A percentile compares a stretch with the other conserved stretches of the same genome.
Evolutionary conservation across 2,797 vertebrate species (phyloP).

Genomic region (Rhabdophis nuchalis): DNA sequence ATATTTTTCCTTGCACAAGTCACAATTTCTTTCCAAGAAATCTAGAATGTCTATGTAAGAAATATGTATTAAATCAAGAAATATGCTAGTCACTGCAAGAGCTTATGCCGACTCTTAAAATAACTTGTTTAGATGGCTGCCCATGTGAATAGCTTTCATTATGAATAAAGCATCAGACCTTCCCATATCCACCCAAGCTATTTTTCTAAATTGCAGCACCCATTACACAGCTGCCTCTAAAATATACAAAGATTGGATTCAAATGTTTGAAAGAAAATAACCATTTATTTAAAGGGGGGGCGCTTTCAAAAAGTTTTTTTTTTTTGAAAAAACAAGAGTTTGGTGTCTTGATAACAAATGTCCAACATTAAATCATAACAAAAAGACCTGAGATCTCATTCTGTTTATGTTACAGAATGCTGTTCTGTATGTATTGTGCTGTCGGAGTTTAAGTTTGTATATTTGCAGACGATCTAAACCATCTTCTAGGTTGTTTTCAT

Average conservation of each 20-base stretch:
- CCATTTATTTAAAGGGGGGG: slow-evolving; percentile 42
- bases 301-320: slow-evolving; percentile 58
- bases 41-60: slow-evolving; percentile 33
- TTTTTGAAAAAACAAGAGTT: slow-evolving; percentile 50
- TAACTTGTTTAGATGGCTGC: slow-evolving; percentile 56
- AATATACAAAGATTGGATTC: slow-evolving; percentile 64
- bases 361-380: slow-evolving; percentile 49
- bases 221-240: slow-evolving; percentile 56
- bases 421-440: neutral
- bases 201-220: slow-evolving; percentile 61
- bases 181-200: slow-evolving; percentile 34
- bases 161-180: slow-evolving; percentile 55
- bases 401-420: slow-evolving; percentile 33
- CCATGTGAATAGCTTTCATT: slow-evolving; percentile 55
- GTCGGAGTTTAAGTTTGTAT: neutral
- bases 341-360: slow-evolving; percentile 52
- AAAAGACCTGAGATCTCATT: slow-evolving; percentile 43
- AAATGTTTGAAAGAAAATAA: slow-evolving; percentile 59
- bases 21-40: slow-evolving; percentile 33
- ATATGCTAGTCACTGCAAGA: slow-evolving; percentile 47
- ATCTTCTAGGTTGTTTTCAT: neutral
- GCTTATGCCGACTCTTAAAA: slow-evolving; percentile 42
- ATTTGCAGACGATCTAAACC: rapidly evolving
- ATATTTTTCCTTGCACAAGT: slow-evolving; percentile 37
- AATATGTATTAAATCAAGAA: slow-evolving; percentile 51